These are phyloP conservation scores for Mesorhabditis spiculigera DNA, from an alignment of 2,888 invertebrate species.

Conservation along the genomic window DNA sequence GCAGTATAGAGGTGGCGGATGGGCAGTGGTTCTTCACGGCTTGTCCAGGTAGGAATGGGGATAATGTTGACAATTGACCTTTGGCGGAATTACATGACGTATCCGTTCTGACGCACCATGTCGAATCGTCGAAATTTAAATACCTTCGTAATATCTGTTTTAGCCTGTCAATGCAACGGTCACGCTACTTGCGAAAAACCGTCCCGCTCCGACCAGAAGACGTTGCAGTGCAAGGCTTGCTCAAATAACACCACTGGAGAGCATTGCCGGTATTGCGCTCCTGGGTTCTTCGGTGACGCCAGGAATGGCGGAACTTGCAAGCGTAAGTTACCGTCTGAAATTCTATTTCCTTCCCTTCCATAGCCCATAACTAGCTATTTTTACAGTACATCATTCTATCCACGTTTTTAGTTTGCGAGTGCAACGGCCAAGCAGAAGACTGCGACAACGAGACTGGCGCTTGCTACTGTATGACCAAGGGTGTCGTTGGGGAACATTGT, in stretches of 20 bases:
- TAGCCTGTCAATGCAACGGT: conserved; percentile 91
- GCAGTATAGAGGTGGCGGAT: conserved; percentile 59
- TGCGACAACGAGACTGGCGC: conserved; percentile 88
- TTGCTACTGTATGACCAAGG: conserved; percentile 94
- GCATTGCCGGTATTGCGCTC: conserved; percentile 82
- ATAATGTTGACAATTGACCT: no score
- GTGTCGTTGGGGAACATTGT: conserved; percentile 70
- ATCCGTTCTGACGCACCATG: no score
- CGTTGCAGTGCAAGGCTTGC: conserved; percentile 43
- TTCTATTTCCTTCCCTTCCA: not conserved
- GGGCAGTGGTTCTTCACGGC: conserved; percentile 84
- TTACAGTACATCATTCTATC: not conserved
- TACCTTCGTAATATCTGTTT: conserved; percentile 19
- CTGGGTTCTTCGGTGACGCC: conserved; percentile 89
- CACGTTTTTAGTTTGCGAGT: conserved; percentile 75
- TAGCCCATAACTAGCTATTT: not conserved
- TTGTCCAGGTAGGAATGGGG: conserved; percentile 70
- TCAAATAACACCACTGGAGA: conserved; percentile 59
- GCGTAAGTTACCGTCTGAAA: conserved; percentile 58
- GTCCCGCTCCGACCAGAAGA: conserved; percentile 14
- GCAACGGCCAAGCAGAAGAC: conserved; percentile 86
- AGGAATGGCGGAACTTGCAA: conserved; percentile 88
- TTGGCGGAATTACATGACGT: no score
- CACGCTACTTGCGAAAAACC: conserved; percentile 73
- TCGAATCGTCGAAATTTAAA: no score